Evolutionary conservation across 2,797 vertebrate genomes (phyloP).

Genomic region (Salarias fasciatus): DNA sequence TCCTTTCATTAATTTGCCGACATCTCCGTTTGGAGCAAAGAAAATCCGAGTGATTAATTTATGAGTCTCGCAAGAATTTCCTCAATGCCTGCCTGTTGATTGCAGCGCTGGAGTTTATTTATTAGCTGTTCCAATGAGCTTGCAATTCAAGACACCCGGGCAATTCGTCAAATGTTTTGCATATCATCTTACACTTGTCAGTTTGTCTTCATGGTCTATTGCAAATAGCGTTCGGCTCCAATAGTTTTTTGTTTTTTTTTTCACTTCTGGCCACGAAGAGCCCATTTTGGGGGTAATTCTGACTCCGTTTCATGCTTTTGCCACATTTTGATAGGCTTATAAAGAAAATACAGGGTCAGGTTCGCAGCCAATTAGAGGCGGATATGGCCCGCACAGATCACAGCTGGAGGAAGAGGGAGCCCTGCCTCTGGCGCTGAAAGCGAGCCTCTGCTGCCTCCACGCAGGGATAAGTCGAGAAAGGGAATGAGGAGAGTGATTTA

Average conservation of each 20-base stretch:
- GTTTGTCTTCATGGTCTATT: slow-evolving; percentile 57
- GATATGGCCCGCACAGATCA: slow-evolving; percentile 41
- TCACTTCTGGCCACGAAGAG: too few relatives aligned
- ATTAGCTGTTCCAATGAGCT: slow-evolving; percentile 80
- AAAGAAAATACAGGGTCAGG: slow-evolving; percentile 58
- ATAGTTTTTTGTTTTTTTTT: too few relatives aligned
- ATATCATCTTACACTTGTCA: slow-evolving; percentile 72
- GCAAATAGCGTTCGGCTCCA: slow-evolving; percentile 42
- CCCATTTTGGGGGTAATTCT: too few relatives aligned
- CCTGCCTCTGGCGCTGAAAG: slow-evolving; percentile 76
- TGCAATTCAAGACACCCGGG: slow-evolving; percentile 67
- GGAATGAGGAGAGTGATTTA: slow-evolving; percentile 73
- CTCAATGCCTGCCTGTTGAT: slow-evolving; percentile 85
- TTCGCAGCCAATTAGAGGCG: slow-evolving; percentile 74
- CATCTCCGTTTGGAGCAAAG: slow-evolving; percentile 81
- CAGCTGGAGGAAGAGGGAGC: slow-evolving; percentile 44
- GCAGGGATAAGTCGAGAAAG: slow-evolving; percentile 61
- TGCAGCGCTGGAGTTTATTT: slow-evolving; percentile 83
- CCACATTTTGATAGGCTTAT: slow-evolving; percentile 62
- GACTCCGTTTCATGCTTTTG: slow-evolving; percentile 20
- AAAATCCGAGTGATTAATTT: slow-evolving; percentile 88
- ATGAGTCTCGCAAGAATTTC: slow-evolving; percentile 83
- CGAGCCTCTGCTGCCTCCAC: slow-evolving; percentile 66
- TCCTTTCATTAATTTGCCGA: slow-evolving; percentile 87
- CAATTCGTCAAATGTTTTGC: slow-evolving; percentile 75